Evolutionary conservation across 2,113 vertebrate genomes (phyloP), one percentile per base, ranked within the genome.

Genomic region (Tenrec ecaudatus): DNA sequence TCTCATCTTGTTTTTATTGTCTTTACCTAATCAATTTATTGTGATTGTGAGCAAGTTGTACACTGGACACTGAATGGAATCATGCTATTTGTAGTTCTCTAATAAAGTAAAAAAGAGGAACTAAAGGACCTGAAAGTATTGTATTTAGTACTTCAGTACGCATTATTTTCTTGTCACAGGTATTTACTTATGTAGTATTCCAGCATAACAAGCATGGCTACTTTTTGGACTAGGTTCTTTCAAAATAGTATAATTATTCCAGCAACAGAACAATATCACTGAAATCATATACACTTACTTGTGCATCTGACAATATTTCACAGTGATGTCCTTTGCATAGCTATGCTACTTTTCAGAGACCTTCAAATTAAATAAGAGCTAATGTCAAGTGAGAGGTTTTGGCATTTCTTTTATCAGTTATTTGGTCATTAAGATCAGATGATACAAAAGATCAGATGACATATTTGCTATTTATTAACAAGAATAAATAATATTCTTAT

Each of bases 381-480:
- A 36, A 87, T 89, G 84, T 91, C 38, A 91, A 57, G 14, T 87
- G 81, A 95, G 64, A 62, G 7, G 25, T 38, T 1, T 81, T 36
- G 83, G 20, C 36, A 1, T 69, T 94, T 90, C 76, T 85, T 1
- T 84, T 94, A 84, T 87, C 22, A 73, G 23, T 83, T 29, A 91
- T 89, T 89, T 7, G 33, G n/a, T 89, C 36, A 91, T 94, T 94
- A 92, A 82, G 20, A 93, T 88, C 12, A 69, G n/a, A 86, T 89
- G 36, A 29, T 79, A n/a, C n/a, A n/a, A n/a, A 92, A 82, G 20
- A 93, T 88, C 12, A 69, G n/a, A 86, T 89, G 36, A 29, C 75
- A 95, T 77, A 4, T n/a, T 89, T 93, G 78, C 5, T 89, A 85
- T 91, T 95, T 91, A 84, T 91, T 71, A 89, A 93, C 91, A 43